Conservation (phyloP, 2,113 vertebrate species). For the Anseranas semipalmata region DNA sequence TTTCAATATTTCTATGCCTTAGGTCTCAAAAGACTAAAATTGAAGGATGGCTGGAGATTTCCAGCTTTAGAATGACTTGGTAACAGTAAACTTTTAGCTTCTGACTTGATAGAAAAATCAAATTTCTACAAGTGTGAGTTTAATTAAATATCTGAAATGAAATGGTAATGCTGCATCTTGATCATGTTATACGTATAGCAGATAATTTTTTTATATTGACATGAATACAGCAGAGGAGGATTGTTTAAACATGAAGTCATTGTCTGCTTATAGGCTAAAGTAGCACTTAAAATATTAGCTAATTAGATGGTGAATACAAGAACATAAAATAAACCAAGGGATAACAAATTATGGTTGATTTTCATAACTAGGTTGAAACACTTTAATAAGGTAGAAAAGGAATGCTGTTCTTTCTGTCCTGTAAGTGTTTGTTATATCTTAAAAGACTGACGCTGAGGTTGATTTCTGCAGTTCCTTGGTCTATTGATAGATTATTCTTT, state of each 20-base stretch:
- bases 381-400: not conserved
- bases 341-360: not conserved
- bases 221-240: not conserved
- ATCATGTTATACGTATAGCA: fast-evolving
- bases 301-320: not conserved
- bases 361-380: not conserved
- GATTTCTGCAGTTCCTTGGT: not conserved
- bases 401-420: not conserved
- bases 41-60: not conserved
- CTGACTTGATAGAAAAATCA: not conserved
- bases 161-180: not conserved
- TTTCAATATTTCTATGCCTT: not conserved
- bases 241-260: not conserved
- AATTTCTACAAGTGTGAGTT: not conserved
- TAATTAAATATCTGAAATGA: not conserved
- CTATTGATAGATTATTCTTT: not conserved
- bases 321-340: not conserved
- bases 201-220: not conserved
- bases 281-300: not conserved
- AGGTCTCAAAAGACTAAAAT: not conserved
- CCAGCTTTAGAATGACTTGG: not conserved
- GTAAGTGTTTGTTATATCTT: not conserved
- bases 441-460: not conserved
- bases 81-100: not conserved
- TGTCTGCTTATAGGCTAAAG: not conserved